Conservation (phyloP, 2,888 invertebrate genomes). For the Steinernema carpocapsae region DNA sequence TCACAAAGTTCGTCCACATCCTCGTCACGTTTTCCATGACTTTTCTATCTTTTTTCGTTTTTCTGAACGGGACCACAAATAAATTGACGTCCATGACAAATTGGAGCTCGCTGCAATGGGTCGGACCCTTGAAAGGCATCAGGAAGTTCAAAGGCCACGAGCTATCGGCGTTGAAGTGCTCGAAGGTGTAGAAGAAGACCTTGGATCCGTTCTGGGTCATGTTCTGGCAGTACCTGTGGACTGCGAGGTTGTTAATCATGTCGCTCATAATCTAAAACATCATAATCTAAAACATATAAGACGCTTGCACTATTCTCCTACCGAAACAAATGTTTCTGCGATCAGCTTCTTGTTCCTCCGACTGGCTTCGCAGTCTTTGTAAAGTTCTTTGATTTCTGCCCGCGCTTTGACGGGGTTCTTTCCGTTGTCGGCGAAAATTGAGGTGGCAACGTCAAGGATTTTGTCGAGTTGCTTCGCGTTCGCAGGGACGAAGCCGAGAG, state of each 20-base stretch:
- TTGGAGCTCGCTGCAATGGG: constrained; percentile 62
- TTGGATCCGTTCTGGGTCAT: constrained; percentile 37
- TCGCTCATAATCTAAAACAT: constrained; percentile 46
- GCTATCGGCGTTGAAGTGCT: constrained; percentile 43
- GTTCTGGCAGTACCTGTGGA: constrained; percentile 42
- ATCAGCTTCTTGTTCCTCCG: constrained; percentile 41
- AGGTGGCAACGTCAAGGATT: constrained; percentile 30
- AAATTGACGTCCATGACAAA: constrained; percentile 64
- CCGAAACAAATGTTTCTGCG: constrained; percentile 41
- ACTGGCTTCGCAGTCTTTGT: constrained; percentile 37
- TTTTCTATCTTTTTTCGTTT: constrained; percentile 54
- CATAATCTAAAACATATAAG: background rate
- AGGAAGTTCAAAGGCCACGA: constrained; percentile 8
- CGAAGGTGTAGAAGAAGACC: constrained; percentile 46
- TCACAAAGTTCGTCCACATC: constrained; percentile 66
- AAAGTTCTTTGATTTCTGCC: constrained; percentile 35
- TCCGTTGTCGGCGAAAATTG: constrained; percentile 1
- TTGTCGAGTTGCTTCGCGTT: constrained; percentile 55
- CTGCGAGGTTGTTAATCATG: constrained; percentile 46
- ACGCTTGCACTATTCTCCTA: constrained; percentile 34
- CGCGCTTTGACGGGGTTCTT: background rate
- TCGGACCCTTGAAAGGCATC: constrained; percentile 43
- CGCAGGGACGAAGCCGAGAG: constrained; percentile 55
- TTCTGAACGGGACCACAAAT: constrained; percentile 57
- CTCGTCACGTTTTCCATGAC: constrained; percentile 59